Percentiles rank a stretch among this genome's conserved stretches.
phyloP scores from a whole-genome alignment of 2,797 vertebrate genomes.

The Artibeus lituratus region DNA sequence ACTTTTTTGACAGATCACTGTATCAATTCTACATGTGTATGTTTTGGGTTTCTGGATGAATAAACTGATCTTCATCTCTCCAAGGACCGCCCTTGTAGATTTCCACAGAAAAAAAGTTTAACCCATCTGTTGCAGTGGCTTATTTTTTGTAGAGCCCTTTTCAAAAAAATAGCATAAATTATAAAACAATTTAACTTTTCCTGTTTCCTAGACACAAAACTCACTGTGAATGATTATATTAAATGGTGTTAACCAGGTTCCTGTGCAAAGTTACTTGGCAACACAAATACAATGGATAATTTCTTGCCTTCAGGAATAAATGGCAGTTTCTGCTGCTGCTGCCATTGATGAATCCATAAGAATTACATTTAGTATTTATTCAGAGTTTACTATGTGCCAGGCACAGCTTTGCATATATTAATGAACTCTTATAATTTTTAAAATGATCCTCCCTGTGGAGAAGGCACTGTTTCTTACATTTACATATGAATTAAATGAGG shows the following conservation, averaged over 20 bases:
- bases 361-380: constrained; percentile 10
- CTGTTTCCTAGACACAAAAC: not conserved
- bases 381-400: not conserved
- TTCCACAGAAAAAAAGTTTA: not conserved
- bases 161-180: not conserved
- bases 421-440: not conserved
- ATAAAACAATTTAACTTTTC: not conserved
- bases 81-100: not conserved
- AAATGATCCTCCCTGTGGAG: not conserved
- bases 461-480: not conserved
- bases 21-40: not conserved
- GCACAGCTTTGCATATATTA: not conserved
- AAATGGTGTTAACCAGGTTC: not conserved
- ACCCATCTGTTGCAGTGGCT: not conserved
- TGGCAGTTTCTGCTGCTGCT: not conserved
- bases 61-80: not conserved
- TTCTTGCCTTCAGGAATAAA: not conserved
- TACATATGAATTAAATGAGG: not conserved
- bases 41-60: not conserved
- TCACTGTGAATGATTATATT: not conserved
- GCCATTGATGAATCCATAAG: not conserved
- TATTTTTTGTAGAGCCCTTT: not conserved
- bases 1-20: not conserved
- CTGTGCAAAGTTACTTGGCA: not conserved
- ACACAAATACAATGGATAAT: not conserved